A percentile compares a stretch with the other conserved stretches of the same genome.
Conservation (phyloP, 2,113 vertebrate genomes). For the Maccullochella peelii region DNA sequence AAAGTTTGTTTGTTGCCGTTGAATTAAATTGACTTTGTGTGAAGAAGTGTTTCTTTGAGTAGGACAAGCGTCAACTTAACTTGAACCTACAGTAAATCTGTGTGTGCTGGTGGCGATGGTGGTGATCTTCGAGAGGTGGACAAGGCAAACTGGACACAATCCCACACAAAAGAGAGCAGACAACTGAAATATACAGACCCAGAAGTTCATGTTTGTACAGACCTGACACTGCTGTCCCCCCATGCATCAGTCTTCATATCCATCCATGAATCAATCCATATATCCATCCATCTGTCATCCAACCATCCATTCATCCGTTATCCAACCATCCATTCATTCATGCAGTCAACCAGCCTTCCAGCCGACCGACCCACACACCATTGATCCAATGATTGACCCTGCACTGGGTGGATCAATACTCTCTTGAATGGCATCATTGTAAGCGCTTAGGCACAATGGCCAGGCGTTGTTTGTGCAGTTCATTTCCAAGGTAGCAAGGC, state of each 20-base stretch:
- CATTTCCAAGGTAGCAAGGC: slow-evolving; percentile 75
- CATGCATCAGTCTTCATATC: slow-evolving; percentile 34
- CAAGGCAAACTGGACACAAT: background rate
- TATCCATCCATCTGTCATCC: slow-evolving; percentile 57
- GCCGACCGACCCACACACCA: slow-evolving; percentile 67
- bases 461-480: slow-evolving; percentile 76
- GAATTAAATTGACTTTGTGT: background rate
- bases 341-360: slow-evolving; percentile 63
- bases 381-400: slow-evolving; percentile 84
- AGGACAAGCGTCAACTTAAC: background rate
- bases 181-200: slow-evolving; percentile 19
- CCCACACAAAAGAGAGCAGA: slow-evolving; percentile 7
- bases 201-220: slow-evolving; percentile 47
- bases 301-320: slow-evolving; percentile 60
- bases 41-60: background rate
- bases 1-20: background rate
- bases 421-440: slow-evolving; percentile 83
- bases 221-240: slow-evolving; percentile 31
- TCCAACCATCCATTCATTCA: slow-evolving; percentile 68
- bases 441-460: slow-evolving; percentile 77
- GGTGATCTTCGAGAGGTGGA: background rate
- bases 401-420: slow-evolving; percentile 79
- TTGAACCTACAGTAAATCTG: background rate
- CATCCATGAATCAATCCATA: slow-evolving; percentile 12
- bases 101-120: slow-evolving; percentile 1